phyloP scores from a whole-genome alignment of 2,797 vertebrate species.

The Sphenodon punctatus region DNA sequence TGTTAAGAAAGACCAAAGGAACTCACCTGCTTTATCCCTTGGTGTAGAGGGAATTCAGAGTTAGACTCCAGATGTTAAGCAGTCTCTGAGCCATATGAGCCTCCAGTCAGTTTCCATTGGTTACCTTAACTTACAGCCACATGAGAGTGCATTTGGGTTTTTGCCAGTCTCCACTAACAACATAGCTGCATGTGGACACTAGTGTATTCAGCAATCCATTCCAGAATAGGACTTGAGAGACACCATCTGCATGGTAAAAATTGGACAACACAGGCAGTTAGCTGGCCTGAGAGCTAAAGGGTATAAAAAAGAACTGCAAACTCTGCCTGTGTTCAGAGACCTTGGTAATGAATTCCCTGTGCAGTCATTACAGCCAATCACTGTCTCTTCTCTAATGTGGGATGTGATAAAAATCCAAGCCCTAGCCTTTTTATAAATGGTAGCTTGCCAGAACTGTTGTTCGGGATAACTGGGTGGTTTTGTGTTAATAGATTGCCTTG shows the following conservation, averaged over 20 bases:
- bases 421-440: fast-evolving
- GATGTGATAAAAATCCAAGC: not conserved
- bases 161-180: constrained; percentile 51
- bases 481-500: not conserved
- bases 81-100: constrained; percentile 36
- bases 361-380: not conserved
- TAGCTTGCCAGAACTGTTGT: not conserved
- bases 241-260: not conserved
- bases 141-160: constrained; percentile 51
- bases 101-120: constrained; percentile 52
- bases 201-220: constrained; percentile 4
- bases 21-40: constrained; percentile 61
- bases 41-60: constrained; percentile 46
- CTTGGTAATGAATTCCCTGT: not conserved
- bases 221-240: not conserved
- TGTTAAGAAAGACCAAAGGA: constrained; percentile 49
- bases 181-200: not conserved
- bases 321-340: not conserved
- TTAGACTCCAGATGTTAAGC: constrained; percentile 48
- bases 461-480: not conserved
- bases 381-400: fast-evolving
- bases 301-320: not conserved
- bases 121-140: constrained; percentile 61
- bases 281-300: not conserved
- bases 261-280: not conserved